Conservation (phyloP, 2,797 vertebrate species). For the Parauchenoglanis ngamensis region DNA sequence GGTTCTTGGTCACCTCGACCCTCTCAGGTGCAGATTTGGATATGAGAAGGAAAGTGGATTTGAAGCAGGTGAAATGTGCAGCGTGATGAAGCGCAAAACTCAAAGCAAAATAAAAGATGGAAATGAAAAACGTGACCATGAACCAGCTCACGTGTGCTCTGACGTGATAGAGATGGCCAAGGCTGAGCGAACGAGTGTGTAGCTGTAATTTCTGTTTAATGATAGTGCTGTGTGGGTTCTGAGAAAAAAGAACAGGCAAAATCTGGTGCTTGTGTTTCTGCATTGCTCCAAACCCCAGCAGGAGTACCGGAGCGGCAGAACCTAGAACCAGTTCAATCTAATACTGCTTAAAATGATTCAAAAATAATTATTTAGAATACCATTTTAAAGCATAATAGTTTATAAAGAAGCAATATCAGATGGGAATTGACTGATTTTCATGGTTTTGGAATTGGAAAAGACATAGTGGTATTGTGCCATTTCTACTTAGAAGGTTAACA, state of each 20-base stretch:
- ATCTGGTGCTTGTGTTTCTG: neutral
- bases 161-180: neutral
- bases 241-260: neutral
- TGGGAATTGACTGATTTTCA: too few species aligned
- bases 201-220: neutral
- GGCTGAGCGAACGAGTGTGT: neutral
- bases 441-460: too few species aligned
- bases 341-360: neutral
- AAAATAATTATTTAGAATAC: too few species aligned
- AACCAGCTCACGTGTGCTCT: neutral
- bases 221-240: neutral
- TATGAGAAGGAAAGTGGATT: slow-evolving; percentile 7
- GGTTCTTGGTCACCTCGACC: slow-evolving; percentile 51
- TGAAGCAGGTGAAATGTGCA: slow-evolving; percentile 10
- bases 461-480: neutral
- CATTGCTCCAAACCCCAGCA: neutral
- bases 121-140: neutral
- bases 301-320: neutral
- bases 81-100: neutral
- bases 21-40: slow-evolving; percentile 16
- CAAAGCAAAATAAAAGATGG: neutral
- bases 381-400: neutral
- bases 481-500: too few species aligned
- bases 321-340: neutral
- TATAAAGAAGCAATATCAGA: too few species aligned